Conservation (phyloP, 2,888 invertebrate species). For the Amaurobius ferox region DNA sequence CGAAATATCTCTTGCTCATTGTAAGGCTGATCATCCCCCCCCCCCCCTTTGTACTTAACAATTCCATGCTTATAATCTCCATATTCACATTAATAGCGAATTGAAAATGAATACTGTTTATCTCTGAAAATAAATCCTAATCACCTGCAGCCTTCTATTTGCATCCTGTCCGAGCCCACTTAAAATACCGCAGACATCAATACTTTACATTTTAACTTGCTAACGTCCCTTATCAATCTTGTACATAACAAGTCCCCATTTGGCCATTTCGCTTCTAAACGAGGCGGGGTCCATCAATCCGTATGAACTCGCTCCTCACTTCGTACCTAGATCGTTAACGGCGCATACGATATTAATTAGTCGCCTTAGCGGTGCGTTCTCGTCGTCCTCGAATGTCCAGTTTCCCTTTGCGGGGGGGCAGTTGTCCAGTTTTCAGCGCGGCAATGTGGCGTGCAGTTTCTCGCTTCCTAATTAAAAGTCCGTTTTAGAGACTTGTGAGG, state of each 20-base stretch:
- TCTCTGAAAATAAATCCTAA: background rate
- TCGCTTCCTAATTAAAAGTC: slow-evolving; percentile 18
- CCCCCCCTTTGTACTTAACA: too few relatives aligned
- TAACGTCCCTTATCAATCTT: slow-evolving; percentile 1
- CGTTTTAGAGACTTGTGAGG: background rate
- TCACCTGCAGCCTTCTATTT: too few relatives aligned
- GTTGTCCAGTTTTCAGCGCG: slow-evolving; percentile 10
- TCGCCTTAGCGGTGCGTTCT: background rate
- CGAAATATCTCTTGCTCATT: too few relatives aligned
- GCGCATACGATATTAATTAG: slow-evolving; percentile 14
- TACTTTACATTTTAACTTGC: slow-evolving; percentile 12
- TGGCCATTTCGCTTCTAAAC: background rate
- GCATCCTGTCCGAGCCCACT: too few relatives aligned
- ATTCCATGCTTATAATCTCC: too few relatives aligned
- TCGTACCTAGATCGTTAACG: slow-evolving; percentile 14
- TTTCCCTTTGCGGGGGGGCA: background rate
- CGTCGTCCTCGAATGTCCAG: background rate
- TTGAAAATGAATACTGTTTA: too few relatives aligned
- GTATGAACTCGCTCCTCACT: background rate
- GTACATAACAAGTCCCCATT: slow-evolving; percentile 6
- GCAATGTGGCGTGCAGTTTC: slow-evolving; percentile 18
- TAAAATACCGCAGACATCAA: slow-evolving; percentile 2
- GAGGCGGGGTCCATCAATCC: background rate
- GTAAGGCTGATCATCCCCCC: too few relatives aligned
- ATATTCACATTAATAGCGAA: too few relatives aligned